Conservation (phyloP, 2,888 invertebrate species). For the Sphaeridia pumilis region DNA sequence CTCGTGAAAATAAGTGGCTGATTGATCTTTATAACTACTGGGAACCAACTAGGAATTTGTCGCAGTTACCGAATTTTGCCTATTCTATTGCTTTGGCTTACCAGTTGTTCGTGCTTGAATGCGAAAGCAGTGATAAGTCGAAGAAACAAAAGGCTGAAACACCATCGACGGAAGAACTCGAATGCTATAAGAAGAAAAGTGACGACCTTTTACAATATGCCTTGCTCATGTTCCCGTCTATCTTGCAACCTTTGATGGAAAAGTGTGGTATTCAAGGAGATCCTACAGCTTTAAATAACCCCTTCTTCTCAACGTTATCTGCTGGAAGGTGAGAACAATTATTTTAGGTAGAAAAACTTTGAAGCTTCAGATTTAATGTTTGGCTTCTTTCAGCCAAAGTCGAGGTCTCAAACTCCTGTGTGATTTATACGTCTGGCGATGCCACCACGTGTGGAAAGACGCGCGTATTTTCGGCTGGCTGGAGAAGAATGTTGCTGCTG, state of each 20-base stretch:
- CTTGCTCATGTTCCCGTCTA: constrained; percentile 67
- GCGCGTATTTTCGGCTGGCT: constrained; percentile 61
- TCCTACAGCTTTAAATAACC: constrained; percentile 47
- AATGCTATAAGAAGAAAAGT: constrained; percentile 37
- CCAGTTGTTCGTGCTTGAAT: constrained; percentile 45
- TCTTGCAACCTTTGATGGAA: constrained; percentile 58
- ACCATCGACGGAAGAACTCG: constrained; percentile 12
- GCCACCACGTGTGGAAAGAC: constrained; percentile 67
- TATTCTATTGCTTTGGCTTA: constrained; percentile 66
- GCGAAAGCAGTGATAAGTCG: constrained; percentile 1
- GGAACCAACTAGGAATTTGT: constrained; percentile 54
- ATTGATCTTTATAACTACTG: constrained; percentile 47
- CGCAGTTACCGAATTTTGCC: constrained; percentile 76
- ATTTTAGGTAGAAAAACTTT: too few relatives aligned
- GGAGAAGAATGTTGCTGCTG: constrained; percentile 56
- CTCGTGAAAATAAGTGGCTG: constrained; percentile 61
- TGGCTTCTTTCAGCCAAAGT: constrained; percentile 46
- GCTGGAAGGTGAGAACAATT: constrained; percentile 5
- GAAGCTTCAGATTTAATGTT: constrained; percentile 12
- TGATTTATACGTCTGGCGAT: constrained; percentile 59
- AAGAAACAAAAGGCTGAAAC: constrained; percentile 4
- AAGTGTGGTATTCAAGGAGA: constrained; percentile 65
- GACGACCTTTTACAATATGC: constrained; percentile 60
- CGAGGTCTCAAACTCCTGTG: constrained; percentile 55
- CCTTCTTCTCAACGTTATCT: constrained; percentile 42